Percentiles rank a stretch among this genome's conserved stretches.
Evolutionary conservation across 2,888 invertebrate genomes (phyloP).

Genomic region (Idaea aversata): DNA sequence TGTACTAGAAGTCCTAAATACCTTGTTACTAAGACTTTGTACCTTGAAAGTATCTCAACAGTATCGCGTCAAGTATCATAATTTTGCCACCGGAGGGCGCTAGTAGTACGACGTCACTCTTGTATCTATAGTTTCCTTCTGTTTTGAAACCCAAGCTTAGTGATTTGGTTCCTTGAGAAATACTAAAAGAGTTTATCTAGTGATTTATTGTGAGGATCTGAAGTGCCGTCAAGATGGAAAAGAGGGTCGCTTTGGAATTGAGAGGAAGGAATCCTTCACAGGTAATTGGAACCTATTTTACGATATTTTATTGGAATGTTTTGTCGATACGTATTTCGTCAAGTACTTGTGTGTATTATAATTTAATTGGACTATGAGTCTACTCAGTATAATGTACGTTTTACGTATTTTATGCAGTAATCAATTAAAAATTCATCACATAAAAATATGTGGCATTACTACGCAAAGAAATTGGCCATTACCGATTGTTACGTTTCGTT

Average conservation of each 20-base stretch:
- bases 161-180: slow-evolving; percentile 70
- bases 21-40: neutral
- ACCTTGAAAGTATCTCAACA: slow-evolving; percentile 38
- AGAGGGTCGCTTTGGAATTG: slow-evolving; percentile 96
- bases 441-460: slow-evolving; percentile 65
- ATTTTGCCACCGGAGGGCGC: slow-evolving; percentile 68
- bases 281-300: slow-evolving; percentile 83
- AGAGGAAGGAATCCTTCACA: slow-evolving; percentile 93
- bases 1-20: neutral
- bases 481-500: slow-evolving; percentile 76
- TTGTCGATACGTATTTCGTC: slow-evolving; percentile 78
- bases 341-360: slow-evolving; percentile 53
- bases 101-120: slow-evolving; percentile 74
- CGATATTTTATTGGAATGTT: slow-evolving; percentile 69
- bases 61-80: slow-evolving; percentile 55
- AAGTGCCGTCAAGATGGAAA: slow-evolving; percentile 86
- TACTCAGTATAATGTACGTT: slow-evolving; percentile 10
- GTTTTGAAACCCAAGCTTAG: slow-evolving; percentile 81
- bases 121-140: slow-evolving; percentile 80
- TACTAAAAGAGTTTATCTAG: slow-evolving; percentile 56
- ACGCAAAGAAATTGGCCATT: slow-evolving; percentile 71
- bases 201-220: slow-evolving; percentile 55
- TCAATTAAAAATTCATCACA: slow-evolving; percentile 7
- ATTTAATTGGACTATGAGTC: slow-evolving; percentile 31
- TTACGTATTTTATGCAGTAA: slow-evolving; percentile 13